Conservation (phyloP, 2,113 vertebrate genomes). For the Sebastes fasciatus region DNA sequence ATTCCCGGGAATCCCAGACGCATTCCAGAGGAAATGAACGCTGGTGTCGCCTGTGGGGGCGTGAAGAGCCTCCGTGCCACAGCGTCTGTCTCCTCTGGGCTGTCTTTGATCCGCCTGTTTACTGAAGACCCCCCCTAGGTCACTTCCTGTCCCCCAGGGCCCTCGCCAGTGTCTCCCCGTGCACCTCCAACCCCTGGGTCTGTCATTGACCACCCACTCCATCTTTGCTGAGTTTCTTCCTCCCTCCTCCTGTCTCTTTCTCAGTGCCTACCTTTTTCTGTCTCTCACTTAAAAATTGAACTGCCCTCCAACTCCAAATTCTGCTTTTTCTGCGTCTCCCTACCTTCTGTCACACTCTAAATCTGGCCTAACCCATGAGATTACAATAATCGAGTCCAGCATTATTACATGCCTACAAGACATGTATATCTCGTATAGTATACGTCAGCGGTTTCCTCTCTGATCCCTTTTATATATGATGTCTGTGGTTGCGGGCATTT, state of each 20-base stretch:
- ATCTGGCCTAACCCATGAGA: constrained; percentile 53
- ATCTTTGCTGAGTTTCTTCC: constrained; percentile 41
- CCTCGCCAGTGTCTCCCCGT: constrained; percentile 48
- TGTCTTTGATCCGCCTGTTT: constrained; percentile 81
- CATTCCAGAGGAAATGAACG: constrained; percentile 85
- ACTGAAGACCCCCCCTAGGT: constrained; percentile 65
- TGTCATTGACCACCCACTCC: constrained; percentile 55
- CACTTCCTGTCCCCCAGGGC: constrained; percentile 75
- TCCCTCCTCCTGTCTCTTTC: constrained; percentile 19
- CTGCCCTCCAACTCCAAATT: constrained; percentile 13
- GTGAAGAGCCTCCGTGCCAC: constrained; percentile 77
- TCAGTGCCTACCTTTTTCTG: not conserved
- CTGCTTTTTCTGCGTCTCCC: not conserved
- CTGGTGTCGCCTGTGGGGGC: constrained; percentile 78
- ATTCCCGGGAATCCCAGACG: constrained; percentile 75
- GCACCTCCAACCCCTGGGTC: constrained; percentile 25
- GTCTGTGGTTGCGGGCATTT: constrained; percentile 74
- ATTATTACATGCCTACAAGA: constrained; percentile 74
- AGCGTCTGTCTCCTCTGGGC: constrained; percentile 70
- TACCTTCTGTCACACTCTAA: constrained; percentile 20
- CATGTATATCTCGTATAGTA: constrained; percentile 47
- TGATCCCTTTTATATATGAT: constrained; percentile 73
- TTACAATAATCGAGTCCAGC: constrained; percentile 50
- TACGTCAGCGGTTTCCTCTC: constrained; percentile 44
- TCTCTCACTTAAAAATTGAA: not conserved